These are phyloP conservation scores for Pao palembangensis DNA, from an alignment of 2,113 vertebrate species.

Conservation along the genomic window DNA sequence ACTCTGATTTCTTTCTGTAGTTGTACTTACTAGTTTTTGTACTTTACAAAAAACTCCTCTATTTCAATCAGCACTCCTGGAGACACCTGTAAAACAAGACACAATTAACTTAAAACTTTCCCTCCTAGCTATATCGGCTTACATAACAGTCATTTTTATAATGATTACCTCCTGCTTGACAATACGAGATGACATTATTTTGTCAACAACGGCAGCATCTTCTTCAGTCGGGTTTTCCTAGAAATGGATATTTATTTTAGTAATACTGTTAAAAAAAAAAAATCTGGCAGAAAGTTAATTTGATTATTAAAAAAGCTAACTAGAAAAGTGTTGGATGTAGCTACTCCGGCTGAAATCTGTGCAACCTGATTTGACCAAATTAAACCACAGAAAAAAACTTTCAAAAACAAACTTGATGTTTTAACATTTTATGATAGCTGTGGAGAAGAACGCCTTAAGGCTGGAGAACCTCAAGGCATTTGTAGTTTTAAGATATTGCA, in stretches of 20 bases:
- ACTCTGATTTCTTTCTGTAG: too few species aligned
- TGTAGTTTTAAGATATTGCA: too few species aligned
- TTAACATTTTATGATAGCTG: too few species aligned
- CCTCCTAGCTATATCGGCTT: too few species aligned
- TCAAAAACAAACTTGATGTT: too few species aligned
- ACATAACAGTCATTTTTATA: background rate
- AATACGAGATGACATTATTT: conserved; percentile 91
- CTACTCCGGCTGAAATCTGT: background rate
- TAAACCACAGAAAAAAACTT: background rate
- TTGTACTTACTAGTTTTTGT: conserved; percentile 96
- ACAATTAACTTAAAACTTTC: too few species aligned
- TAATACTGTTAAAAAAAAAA: background rate
- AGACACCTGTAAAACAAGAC: conserved; percentile 75
- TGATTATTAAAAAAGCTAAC: background rate
- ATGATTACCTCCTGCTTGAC: conserved; percentile 88
- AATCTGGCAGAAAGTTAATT: background rate
- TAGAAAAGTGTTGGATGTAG: background rate
- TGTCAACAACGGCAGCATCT: conserved; percentile 97
- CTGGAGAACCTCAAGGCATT: too few species aligned
- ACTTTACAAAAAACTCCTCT: conserved; percentile 98
- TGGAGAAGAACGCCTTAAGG: too few species aligned
- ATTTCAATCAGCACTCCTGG: conserved; percentile 86
- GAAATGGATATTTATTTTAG: conserved; percentile 18
- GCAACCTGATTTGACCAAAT: background rate
- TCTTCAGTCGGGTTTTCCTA: conserved; percentile 98